Conservation (phyloP, 2,113 vertebrate species). For the Sphaerodactylus townsendi region DNA sequence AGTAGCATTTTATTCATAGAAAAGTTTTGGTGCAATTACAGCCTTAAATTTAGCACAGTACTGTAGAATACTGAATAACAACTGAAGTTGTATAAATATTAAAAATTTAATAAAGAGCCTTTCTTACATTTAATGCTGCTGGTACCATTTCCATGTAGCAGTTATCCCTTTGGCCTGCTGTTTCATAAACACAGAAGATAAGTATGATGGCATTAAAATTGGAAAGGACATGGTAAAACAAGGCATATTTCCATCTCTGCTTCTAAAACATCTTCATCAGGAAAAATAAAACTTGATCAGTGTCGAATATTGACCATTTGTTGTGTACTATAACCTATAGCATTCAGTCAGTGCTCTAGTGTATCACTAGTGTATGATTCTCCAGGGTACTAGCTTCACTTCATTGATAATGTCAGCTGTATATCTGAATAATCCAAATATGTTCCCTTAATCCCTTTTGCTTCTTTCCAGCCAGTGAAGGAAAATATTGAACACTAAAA, state of each 20-base stretch:
- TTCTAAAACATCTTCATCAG: background rate
- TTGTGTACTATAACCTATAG: background rate
- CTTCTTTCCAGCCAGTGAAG: too few relatives aligned
- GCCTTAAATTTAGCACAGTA: too few relatives aligned
- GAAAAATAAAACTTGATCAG: background rate
- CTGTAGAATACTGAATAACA: too few relatives aligned
- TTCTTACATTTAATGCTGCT: background rate
- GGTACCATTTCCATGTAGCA: background rate
- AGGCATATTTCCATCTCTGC: background rate
- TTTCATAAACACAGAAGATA: background rate
- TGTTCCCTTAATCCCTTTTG: too few relatives aligned
- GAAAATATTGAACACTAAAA: background rate
- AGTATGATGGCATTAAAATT: background rate
- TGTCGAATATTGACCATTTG: background rate
- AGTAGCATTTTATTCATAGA: too few relatives aligned
- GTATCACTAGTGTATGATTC: background rate
- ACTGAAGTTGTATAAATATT: too few relatives aligned
- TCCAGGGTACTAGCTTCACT: background rate
- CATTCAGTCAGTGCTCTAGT: background rate
- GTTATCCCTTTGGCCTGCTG: background rate
- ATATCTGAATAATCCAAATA: background rate
- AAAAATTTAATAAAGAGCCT: too few relatives aligned
- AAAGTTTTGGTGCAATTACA: too few relatives aligned
- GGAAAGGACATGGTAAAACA: background rate
- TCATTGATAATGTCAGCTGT: background rate